Evolutionary conservation across 1,140 invertebrate genomes (phyloP).

Genomic region (Sarcophaga bullata): DNA sequence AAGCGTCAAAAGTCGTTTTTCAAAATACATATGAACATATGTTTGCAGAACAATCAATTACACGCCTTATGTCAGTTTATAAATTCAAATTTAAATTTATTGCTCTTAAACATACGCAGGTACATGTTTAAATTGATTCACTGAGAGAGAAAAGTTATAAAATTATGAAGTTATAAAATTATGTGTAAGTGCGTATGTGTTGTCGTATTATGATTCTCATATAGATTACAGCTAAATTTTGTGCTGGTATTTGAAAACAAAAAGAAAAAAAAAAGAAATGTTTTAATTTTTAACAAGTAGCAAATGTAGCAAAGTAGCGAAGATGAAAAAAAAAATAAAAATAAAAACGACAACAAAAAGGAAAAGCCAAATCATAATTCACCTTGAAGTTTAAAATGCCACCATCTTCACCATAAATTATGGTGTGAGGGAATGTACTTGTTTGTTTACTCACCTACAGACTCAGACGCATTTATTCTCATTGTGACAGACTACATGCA

Average conservation of each 20-base stretch:
- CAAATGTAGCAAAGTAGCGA: neutral
- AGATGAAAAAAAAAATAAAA: neutral
- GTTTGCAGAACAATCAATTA: neutral
- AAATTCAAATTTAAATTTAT: too few relatives aligned
- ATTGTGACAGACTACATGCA: neutral
- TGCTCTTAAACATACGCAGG: too few relatives aligned
- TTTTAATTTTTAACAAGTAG: conserved; percentile 5
- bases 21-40: neutral
- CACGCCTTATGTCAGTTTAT: neutral
- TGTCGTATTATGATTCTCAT: neutral
- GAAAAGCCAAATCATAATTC: conserved; percentile 3
- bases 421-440: neutral
- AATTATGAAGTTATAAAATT: neutral
- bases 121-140: too few relatives aligned
- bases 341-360: neutral
- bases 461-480: neutral
- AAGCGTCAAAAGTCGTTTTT: too few relatives aligned
- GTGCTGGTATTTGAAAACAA: too few relatives aligned
- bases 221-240: neutral
- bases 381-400: conserved; percentile 14
- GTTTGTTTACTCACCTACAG: neutral
- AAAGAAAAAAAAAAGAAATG: neutral
- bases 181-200: neutral
- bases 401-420: neutral
- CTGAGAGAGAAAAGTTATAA: neutral